These are phyloP conservation scores for Acanthis flammea DNA, from an alignment of 2,797 vertebrate species.

Conservation along the genomic window DNA sequence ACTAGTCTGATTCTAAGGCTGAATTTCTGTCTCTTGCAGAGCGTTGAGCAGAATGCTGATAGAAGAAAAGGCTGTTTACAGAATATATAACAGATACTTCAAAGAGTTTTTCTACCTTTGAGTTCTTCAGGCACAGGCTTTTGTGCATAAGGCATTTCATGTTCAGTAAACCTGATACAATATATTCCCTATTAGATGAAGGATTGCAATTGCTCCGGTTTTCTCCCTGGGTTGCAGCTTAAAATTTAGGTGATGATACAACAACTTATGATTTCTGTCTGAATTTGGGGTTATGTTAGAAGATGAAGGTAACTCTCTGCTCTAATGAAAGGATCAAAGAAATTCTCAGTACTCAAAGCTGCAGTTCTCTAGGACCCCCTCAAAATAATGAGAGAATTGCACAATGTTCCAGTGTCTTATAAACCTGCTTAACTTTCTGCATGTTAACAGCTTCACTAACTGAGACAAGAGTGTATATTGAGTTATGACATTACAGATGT, in stretches of 20 bases:
- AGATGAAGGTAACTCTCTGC: background rate
- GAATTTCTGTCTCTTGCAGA: background rate
- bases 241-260: background rate
- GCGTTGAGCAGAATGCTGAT: slow-evolving; percentile 41
- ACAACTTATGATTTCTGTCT: background rate
- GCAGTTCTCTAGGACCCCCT: background rate
- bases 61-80: slow-evolving; percentile 48
- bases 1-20: background rate
- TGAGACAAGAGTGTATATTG: background rate
- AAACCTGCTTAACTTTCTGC: background rate
- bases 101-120: slow-evolving; percentile 52
- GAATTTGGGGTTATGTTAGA: background rate
- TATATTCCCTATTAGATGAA: background rate
- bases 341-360: background rate
- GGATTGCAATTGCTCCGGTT: background rate
- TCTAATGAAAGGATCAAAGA: background rate
- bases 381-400: background rate
- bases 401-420: background rate
- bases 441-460: background rate
- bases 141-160: slow-evolving; percentile 45
- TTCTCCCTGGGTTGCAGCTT: background rate
- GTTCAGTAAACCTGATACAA: slow-evolving; percentile 17
- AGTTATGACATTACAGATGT: background rate
- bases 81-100: slow-evolving; percentile 56
- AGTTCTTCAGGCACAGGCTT: slow-evolving; percentile 32